These are phyloP conservation scores for Nomada flava DNA, from an alignment of 2,888 invertebrate genomes.

Conservation along the genomic window DNA sequence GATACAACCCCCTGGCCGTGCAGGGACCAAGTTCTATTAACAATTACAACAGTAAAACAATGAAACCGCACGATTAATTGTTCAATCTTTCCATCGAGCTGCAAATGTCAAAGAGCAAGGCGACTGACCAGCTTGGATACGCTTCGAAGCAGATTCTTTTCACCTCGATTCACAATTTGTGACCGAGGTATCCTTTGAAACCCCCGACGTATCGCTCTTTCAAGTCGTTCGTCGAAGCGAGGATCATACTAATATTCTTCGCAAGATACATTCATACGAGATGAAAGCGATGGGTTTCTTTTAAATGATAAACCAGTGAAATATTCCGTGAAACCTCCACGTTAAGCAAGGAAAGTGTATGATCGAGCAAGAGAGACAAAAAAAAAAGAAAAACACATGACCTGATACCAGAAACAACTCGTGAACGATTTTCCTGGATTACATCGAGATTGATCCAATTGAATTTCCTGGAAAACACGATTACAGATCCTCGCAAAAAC, in stretches of 20 bases:
- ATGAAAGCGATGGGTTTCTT: neutral
- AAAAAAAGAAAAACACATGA: too few species aligned
- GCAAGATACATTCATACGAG: neutral
- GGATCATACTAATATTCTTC: constrained; percentile 48
- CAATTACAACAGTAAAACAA: constrained; percentile 60
- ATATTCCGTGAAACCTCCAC: too few species aligned
- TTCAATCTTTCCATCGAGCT: constrained; percentile 55
- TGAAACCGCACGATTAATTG: constrained; percentile 43
- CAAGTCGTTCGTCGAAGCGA: constrained; percentile 63
- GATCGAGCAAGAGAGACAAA: neutral
- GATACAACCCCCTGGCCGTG: constrained; percentile 58
- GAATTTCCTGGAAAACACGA: neutral
- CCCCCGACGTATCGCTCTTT: constrained; percentile 63
- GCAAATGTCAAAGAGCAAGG: constrained; percentile 59
- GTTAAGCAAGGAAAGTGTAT: neutral
- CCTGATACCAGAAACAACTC: too few species aligned
- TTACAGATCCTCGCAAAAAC: constrained; percentile 63
- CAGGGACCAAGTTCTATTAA: constrained; percentile 2
- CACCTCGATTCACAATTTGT: constrained; percentile 50
- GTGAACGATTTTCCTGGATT: neutral
- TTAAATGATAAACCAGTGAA: too few species aligned
- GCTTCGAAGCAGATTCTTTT: constrained; percentile 61
- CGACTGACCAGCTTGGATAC: constrained; percentile 60
- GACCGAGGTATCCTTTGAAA: constrained; percentile 61
- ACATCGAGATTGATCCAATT: neutral